Evolutionary conservation across 2,888 invertebrate species (phyloP).

Genomic region (Machimus rusticus): DNA sequence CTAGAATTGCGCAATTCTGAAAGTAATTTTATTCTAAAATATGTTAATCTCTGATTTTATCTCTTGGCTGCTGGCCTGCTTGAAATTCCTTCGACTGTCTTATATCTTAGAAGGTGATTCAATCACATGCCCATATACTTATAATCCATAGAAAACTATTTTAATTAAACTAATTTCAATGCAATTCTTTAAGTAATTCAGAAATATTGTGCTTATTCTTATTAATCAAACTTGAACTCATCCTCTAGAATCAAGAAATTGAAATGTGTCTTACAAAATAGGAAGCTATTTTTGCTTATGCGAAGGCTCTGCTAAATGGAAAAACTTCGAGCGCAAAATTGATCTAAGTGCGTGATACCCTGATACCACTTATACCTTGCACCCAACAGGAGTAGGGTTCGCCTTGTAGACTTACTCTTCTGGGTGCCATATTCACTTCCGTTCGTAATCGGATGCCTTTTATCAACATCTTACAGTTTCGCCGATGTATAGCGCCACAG

Average conservation of each 20-base stretch:
- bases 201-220: too few relatives aligned
- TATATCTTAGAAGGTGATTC: too few relatives aligned
- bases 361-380: not conserved
- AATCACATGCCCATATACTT: too few relatives aligned
- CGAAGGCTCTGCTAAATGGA: not conserved
- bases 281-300: not conserved
- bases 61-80: not conserved
- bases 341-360: slow-evolving; percentile 19
- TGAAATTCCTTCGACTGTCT: too few relatives aligned
- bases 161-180: too few relatives aligned
- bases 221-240: too few relatives aligned
- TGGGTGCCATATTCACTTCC: slow-evolving; percentile 8
- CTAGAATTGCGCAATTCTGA: not conserved
- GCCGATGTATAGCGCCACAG: not conserved
- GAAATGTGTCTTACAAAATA: not conserved
- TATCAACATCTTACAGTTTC: slow-evolving; percentile 6
- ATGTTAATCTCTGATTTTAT: not conserved
- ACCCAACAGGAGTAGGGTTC: not conserved
- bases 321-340: slow-evolving; percentile 9
- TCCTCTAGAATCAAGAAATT: not conserved
- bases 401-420: not conserved
- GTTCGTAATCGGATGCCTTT: slow-evolving; percentile 17
- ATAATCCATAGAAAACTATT: too few relatives aligned
- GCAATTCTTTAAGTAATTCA: too few relatives aligned
- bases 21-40: not conserved